A percentile compares a stretch with the other conserved stretches of the same genome.
Conservation (phyloP, 2,113 vertebrate species). For the Merops nubicus region DNA sequence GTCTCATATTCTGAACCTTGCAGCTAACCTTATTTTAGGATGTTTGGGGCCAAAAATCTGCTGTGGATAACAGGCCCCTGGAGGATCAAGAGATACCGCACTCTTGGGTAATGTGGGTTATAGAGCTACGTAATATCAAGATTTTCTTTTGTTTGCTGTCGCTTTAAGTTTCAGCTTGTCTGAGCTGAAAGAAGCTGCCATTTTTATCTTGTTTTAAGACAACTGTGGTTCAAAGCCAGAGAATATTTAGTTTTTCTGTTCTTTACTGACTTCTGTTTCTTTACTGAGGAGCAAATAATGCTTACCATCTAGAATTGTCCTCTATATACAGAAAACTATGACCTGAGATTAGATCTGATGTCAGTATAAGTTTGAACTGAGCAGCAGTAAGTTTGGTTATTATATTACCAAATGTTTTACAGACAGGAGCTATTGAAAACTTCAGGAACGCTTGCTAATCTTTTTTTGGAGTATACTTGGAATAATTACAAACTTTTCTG, state of each 20-base stretch:
- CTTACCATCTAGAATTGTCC: not conserved
- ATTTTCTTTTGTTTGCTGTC: not conserved
- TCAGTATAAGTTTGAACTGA: not conserved
- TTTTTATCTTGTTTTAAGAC: not conserved
- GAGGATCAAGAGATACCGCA: not conserved
- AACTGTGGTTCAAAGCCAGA: not conserved
- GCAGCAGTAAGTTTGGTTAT: not conserved
- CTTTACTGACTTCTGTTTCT: not conserved
- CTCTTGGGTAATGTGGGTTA: accelerated
- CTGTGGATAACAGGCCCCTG: not conserved
- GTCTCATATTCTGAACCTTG: not conserved
- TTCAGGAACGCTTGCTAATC: not conserved
- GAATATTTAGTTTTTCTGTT: not conserved
- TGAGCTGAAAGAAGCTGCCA: not conserved
- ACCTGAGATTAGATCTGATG: not conserved
- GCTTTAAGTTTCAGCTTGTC: not conserved
- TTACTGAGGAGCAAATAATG: not conserved
- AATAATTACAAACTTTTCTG: not conserved
- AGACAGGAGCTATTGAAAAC: not conserved
- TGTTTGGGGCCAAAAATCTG: not conserved
- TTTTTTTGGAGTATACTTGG: not conserved
- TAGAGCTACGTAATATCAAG: not conserved
- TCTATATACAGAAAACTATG: not conserved
- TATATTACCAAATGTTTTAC: not conserved
- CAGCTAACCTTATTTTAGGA: not conserved